Evolutionary conservation across 2,113 vertebrate genomes (phyloP).

Genomic region (Perca flavescens): DNA sequence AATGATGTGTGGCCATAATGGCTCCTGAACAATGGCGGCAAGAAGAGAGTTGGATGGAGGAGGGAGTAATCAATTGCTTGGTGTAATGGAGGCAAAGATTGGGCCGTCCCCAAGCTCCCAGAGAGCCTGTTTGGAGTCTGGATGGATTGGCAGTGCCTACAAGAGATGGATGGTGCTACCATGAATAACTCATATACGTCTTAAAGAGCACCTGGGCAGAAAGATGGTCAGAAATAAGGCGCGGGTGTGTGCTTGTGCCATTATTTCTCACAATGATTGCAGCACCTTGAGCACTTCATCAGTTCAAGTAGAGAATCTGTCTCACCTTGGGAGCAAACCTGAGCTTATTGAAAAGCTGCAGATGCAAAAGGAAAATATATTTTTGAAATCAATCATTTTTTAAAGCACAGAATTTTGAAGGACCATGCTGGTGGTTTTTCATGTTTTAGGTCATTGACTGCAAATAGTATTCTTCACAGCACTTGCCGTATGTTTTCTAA

Average conservation of each 20-base stretch:
- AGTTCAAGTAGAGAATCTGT: conserved; percentile 33
- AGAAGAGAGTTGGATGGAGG: conserved; percentile 29
- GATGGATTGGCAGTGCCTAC: conserved; percentile 68
- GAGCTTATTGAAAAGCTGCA: conserved; percentile 52
- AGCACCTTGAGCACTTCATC: conserved; percentile 37
- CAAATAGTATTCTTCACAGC: neutral
- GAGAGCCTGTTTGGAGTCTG: conserved; percentile 60
- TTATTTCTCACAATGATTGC: conserved; percentile 33
- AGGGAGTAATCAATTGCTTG: conserved; percentile 71
- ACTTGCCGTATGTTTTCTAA: conserved; percentile 16
- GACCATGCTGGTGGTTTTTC: neutral
- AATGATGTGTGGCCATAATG: conserved; percentile 71
- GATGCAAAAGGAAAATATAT: conserved; percentile 34
- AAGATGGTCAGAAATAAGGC: conserved; percentile 41
- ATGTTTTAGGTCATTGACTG: neutral
- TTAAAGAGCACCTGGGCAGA: conserved; percentile 55
- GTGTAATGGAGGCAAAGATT: conserved; percentile 72
- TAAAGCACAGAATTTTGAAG: neutral
- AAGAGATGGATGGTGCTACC: conserved; percentile 67
- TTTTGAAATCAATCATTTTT: conserved; percentile 26
- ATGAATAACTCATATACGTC: conserved; percentile 68
- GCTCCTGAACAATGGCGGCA: conserved; percentile 55
- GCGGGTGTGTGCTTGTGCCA: conserved; percentile 15
- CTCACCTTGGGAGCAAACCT: conserved; percentile 41
- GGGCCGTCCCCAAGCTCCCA: conserved; percentile 50